Base-by-base conservation (phyloP, 2,888 invertebrate genomes). In the Drosophila falleni region DNA sequence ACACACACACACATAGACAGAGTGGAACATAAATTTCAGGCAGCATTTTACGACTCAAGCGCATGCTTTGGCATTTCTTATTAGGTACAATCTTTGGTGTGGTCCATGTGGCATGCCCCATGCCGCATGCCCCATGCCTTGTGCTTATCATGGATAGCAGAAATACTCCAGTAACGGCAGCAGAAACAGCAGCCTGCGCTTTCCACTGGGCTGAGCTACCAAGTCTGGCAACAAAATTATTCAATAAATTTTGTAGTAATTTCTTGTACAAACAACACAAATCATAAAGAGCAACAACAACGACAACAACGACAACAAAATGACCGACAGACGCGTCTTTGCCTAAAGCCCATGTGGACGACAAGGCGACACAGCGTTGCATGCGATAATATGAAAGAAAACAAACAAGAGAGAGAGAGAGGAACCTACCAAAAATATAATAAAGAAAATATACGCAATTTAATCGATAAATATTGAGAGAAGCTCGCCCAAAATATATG, bases 201-300 rank as follows among this genome's bases (percentile, higher is more conserved):
- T 51, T 47, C 44, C 41, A 10, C 29, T 46, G 47, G 42, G 26
- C 56, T 61, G 42, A 44, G 10, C 46, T 37, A n/a, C 44, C 47
- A 59, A 46, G 44, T 55, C 70, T 74, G 75, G 58, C 71, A 73
- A 67, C 71, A 76, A 87, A 86, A 89, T 86, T 85, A 87, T 86
- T 86, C 87, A 86, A 86, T 89, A 89, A 89, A 86, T 89, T 89
- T 86, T 86, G 78, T 87, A 89, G 87, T 89, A 87, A 89, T 86
- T 86, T 86, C 87, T 78, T 87, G 67, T 71, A 61, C 87, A 86
- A 89, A 87, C 82, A 86, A 85, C 82, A 82, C 86, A 89, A 86
- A 87, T 86, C 89, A 89, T 86, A 85, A 87, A 79, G 53, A 42
- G 47, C 58, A 74, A 56, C 58, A 68, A 50, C 64, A 64, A 42